Conservation (phyloP, 2,113 vertebrate genomes). For the Saiga tatarica region DNA sequence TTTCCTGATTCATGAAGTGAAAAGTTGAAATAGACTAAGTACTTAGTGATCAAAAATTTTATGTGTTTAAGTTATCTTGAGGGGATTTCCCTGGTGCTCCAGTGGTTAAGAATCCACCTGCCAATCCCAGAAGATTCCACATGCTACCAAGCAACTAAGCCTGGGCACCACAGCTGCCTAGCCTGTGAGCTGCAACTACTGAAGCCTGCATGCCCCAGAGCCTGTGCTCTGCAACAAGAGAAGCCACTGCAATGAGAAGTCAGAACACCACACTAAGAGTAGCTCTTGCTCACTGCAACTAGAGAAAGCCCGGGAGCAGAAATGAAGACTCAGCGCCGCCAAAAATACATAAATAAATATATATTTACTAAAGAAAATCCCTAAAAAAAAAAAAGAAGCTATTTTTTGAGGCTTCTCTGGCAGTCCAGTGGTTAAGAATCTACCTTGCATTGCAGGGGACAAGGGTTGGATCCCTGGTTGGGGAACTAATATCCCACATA, state of each 20-base stretch:
- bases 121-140: not conserved
- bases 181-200: not conserved
- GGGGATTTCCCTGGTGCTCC: not conserved
- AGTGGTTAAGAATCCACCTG: not conserved
- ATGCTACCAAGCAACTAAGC: not conserved
- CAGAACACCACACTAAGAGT: not conserved
- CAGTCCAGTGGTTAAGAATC: not conserved
- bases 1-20: not conserved
- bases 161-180: not conserved
- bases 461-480: not conserved
- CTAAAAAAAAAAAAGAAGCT: not conserved
- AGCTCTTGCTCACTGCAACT: not conserved
- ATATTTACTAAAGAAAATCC: not conserved
- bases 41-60: not conserved
- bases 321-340: accelerated
- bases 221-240: not conserved
- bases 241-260: not conserved
- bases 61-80: not conserved
- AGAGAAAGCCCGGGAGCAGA: not conserved
- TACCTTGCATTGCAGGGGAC: not conserved
- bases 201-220: not conserved
- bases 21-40: not conserved
- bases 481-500: not conserved
- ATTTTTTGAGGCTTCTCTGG: not conserved
- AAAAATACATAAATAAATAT: not conserved